Percentiles rank a stretch among this genome's conserved stretches.
These are phyloP conservation scores for Paramormyrops kingsleyae DNA, from an alignment of 2,113 vertebrate species.

Conservation along the genomic window DNA sequence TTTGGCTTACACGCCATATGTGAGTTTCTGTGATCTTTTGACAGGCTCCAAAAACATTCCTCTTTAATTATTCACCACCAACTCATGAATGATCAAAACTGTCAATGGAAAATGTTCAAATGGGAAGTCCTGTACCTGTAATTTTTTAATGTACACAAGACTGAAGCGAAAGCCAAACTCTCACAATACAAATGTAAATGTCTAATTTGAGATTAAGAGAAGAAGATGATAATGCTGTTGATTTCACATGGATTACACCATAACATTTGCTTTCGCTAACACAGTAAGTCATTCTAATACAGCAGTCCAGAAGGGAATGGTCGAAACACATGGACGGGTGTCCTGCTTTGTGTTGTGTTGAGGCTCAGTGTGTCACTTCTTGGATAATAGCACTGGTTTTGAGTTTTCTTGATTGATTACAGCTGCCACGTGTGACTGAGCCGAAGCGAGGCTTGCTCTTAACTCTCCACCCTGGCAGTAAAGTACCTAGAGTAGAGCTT, in stretches of 20 bases:
- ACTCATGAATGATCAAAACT: too few species aligned
- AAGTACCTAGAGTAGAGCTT: constrained; percentile 59
- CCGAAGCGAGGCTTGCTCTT: neutral
- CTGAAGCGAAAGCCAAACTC: neutral
- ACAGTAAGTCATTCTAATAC: neutral
- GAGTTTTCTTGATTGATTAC: neutral
- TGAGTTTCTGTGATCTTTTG: too few species aligned
- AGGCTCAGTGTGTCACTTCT: neutral
- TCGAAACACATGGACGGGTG: neutral
- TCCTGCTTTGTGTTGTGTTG: neutral
- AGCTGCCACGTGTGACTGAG: neutral
- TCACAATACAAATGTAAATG: neutral
- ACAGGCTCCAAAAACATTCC: too few species aligned
- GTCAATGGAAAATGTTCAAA: too few species aligned
- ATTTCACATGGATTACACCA: neutral
- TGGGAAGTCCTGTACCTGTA: neutral
- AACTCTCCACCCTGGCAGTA: constrained; percentile 28
- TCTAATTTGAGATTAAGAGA: neutral
- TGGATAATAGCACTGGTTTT: neutral
- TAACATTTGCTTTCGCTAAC: neutral
- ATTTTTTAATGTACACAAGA: neutral
- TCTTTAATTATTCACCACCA: too few species aligned
- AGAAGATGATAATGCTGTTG: neutral
- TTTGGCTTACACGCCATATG: too few species aligned
- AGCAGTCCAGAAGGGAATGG: neutral